phyloP scores from a whole-genome alignment of 1,140 invertebrate genomes.

The Spodoptera frugiperda region DNA sequence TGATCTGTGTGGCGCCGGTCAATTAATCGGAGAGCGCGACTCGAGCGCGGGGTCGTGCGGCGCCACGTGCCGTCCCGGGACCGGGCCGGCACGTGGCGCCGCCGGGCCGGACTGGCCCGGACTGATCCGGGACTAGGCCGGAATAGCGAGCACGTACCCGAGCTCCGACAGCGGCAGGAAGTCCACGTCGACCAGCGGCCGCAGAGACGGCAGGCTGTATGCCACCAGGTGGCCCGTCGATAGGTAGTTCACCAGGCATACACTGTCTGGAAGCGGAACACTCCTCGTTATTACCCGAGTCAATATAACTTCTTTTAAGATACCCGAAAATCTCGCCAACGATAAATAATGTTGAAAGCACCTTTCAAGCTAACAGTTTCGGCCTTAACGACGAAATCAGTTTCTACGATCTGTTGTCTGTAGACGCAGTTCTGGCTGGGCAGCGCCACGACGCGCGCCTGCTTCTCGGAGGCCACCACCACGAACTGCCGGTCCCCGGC shows the following conservation, averaged over 20 bases:
- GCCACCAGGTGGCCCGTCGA: constrained; percentile 96
- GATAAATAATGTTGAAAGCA: constrained; percentile 66
- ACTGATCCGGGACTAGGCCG: background rate
- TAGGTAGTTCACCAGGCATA: constrained; percentile 97
- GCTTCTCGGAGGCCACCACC: constrained; percentile 97
- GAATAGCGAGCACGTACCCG: constrained; percentile 88
- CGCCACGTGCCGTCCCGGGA: background rate
- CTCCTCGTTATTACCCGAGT: background rate
- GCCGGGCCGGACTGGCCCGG: background rate
- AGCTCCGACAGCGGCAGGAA: constrained; percentile 97
- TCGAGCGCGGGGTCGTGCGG: background rate
- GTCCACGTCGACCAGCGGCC: constrained; percentile 96
- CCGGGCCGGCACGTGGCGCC: background rate
- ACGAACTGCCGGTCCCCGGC: constrained; percentile 95
- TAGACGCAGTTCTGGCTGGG: constrained; percentile 97
- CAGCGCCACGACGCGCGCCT: constrained; percentile 96
- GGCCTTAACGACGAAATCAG: constrained; percentile 97
- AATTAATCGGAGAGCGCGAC: constrained; percentile 34
- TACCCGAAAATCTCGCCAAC: background rate
- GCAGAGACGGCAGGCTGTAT: constrained; percentile 97
- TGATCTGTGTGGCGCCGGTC: constrained; percentile 63
- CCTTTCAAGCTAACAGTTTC: constrained; percentile 97
- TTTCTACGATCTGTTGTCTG: constrained; percentile 93
- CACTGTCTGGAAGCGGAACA: constrained; percentile 91
- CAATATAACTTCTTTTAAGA: background rate